phyloP scores from a whole-genome alignment of 2,113 vertebrate species.

The Cynocephalus volans region DNA sequence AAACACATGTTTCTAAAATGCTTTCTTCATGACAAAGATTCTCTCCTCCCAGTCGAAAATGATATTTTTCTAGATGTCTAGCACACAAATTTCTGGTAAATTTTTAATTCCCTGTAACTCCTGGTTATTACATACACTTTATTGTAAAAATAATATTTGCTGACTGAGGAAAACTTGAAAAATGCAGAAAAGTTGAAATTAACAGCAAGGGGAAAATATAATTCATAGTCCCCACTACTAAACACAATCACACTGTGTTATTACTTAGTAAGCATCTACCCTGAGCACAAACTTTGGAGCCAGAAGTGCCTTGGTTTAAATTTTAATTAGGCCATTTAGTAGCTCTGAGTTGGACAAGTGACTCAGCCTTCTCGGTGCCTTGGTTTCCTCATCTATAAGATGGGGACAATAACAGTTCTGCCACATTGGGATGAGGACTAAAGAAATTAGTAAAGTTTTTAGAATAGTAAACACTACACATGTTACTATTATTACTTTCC shows the following conservation, averaged over 20 bases:
- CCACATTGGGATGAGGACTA: background rate
- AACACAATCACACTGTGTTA: background rate
- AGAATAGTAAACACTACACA: background rate
- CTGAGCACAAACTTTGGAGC: background rate
- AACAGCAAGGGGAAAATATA: constrained; percentile 1
- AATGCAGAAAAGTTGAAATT: background rate
- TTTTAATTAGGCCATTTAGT: background rate
- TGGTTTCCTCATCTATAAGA: background rate
- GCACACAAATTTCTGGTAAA: constrained; percentile 31
- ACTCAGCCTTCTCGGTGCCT: background rate
- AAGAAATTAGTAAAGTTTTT: background rate
- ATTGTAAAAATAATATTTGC: background rate
- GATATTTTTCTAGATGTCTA: background rate
- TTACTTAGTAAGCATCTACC: background rate
- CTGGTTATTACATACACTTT: background rate
- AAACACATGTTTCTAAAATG: background rate
- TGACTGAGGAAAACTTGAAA: background rate
- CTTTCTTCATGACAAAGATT: background rate
- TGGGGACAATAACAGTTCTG: background rate
- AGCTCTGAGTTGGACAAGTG: background rate
- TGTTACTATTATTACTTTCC: background rate
- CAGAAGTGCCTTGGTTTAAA: background rate
- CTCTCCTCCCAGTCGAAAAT: background rate
- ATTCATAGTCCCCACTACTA: background rate
- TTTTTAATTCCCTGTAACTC: background rate